These are phyloP conservation scores for Oxytorus armatus DNA, from an alignment of 2,888 invertebrate species.

Conservation along the genomic window DNA sequence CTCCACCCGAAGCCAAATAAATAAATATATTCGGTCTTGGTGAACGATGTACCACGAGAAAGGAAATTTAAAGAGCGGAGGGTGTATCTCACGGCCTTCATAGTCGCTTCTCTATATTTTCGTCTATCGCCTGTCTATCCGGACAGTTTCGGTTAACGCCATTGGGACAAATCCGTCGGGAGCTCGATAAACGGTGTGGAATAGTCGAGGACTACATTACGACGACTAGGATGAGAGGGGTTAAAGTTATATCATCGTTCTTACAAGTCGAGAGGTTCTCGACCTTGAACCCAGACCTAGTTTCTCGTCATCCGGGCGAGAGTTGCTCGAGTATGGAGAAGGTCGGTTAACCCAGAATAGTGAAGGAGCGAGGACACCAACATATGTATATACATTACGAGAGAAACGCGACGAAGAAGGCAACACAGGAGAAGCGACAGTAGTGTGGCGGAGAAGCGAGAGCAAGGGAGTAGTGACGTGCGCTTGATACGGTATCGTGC, in stretches of 20 bases:
- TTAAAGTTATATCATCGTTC: constrained; percentile 11
- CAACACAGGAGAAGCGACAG: constrained; percentile 34
- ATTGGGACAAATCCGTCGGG: background rate
- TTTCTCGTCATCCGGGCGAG: constrained; percentile 49
- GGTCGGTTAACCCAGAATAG: constrained; percentile 64
- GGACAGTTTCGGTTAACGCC: background rate
- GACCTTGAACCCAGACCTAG: constrained; percentile 65
- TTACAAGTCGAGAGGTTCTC: constrained; percentile 48
- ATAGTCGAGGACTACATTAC: constrained; percentile 16
- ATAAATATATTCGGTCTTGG: too few relatives aligned
- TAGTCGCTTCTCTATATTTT: too few relatives aligned
- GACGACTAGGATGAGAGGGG: background rate
- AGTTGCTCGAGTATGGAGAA: constrained; percentile 34
- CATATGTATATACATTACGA: constrained; percentile 14
- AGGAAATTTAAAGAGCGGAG: too few relatives aligned
- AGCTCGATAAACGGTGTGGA: background rate
- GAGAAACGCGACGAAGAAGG: constrained; percentile 22
- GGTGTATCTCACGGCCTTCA: too few relatives aligned
- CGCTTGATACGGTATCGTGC: constrained; percentile 41
- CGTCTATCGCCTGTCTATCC: too few relatives aligned
- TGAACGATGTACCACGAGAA: too few relatives aligned
- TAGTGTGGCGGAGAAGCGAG: constrained; percentile 27
- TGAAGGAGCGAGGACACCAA: constrained; percentile 32
- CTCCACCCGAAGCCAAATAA: too few relatives aligned
- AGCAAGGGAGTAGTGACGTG: constrained; percentile 27